Base-by-base conservation (phyloP, 1,140 invertebrate species). In the Elymnias hypermnestra region DNA sequence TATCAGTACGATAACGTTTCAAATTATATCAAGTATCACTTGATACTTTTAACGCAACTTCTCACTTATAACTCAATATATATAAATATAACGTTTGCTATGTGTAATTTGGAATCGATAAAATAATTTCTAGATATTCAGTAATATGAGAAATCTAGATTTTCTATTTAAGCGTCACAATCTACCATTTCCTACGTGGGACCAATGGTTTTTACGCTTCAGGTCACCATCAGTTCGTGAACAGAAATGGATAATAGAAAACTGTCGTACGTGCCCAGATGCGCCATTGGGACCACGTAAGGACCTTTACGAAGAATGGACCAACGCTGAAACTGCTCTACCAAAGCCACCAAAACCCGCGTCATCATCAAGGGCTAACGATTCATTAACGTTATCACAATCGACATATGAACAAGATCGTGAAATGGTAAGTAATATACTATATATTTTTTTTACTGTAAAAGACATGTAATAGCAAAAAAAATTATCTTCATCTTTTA, bases 291-390 rank as follows among this genome's bases (percentile, higher is more conserved):
- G 88, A 0, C 86, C 88, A 31, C 67, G 77, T 0, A 62, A 64
- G 15, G 79, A 88, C 29, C 63, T 90, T 1, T 88, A 88, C 44
- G 87, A 89, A 66, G 66, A 83, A 31, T 89, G 88, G 88, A 49
- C 38, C 0, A 28, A 57, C 15, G 58, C 75, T 2, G 6, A 39
- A 22, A 10, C 43, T 4, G 33, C 39, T 0, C 13, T 48, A 7
- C 41, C 22, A 5, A 36, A 23, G 4, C 19, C 37, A 3, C 44
- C 25, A 0, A 9, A 45, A 14, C 45, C 37, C 9, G n/a, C 15
- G 4, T 42, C 37, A 8, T 4, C 13, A 5, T 46, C 50, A 3
- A 5, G 37, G 22, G 41, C 5, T 8, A 42, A 47, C 3, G 33
- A 21, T 37, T 23, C 35, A 7, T 5, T 14, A 12, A 25, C 17